phyloP scores from a whole-genome alignment of 2,888 invertebrate species.

The Pollenia angustigena region DNA sequence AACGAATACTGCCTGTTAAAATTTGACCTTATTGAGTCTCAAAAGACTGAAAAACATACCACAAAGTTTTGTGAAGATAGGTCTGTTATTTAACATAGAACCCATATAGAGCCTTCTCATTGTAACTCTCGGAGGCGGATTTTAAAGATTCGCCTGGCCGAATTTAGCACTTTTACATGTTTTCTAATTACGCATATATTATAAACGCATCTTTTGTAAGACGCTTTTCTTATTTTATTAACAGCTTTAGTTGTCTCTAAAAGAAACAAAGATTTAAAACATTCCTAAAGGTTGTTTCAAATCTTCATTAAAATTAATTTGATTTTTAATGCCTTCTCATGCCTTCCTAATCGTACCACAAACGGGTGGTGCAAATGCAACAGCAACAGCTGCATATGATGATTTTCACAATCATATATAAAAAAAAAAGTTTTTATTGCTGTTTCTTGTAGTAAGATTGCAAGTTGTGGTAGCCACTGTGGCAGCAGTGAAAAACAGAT shows the following conservation, averaged over 20 bases:
- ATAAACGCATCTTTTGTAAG: no score
- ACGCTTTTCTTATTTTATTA: no score
- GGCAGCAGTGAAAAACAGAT: slow-evolving; percentile 18
- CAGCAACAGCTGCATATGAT: slow-evolving; percentile 46
- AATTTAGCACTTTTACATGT: no score
- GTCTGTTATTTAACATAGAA: no score
- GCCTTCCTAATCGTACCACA: slow-evolving; percentile 19
- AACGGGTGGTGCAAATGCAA: slow-evolving; percentile 26
- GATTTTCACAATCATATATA: slow-evolving; percentile 35
- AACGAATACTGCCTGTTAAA: no score
- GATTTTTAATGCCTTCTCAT: slow-evolving; percentile 64
- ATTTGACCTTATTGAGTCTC: no score
- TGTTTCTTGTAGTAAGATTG: slow-evolving; percentile 9
- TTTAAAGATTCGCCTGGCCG: no score
- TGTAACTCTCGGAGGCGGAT: no score
- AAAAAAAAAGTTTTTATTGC: slow-evolving; percentile 6
- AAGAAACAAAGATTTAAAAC: neutral
- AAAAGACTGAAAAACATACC: no score
- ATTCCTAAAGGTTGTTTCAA: slow-evolving; percentile 63
- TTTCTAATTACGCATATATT: no score
- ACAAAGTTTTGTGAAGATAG: no score
- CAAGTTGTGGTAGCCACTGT: neutral
- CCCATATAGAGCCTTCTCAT: no score
- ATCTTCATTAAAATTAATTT: slow-evolving; percentile 72
- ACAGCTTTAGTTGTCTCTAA: slow-evolving; percentile 25